phyloP scores from a whole-genome alignment of 2,113 vertebrate species.

The Orthochromis malagaraziensis region DNA sequence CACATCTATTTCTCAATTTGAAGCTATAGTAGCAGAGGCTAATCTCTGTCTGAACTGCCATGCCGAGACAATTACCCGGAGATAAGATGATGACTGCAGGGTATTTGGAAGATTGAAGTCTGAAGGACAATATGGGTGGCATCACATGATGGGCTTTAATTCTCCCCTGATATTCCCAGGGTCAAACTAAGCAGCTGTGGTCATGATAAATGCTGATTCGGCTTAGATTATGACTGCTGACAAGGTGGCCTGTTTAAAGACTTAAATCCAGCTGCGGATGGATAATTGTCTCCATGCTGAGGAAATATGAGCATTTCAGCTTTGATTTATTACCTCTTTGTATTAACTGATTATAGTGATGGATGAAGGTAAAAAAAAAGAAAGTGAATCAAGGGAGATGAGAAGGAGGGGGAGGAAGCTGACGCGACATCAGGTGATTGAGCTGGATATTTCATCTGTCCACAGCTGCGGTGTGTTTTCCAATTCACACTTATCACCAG shows the following conservation, averaged over 20 bases:
- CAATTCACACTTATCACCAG: conserved; percentile 32
- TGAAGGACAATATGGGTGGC: conserved; percentile 15
- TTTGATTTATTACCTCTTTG: conserved; percentile 12
- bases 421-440: conserved; percentile 5
- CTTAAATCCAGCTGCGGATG: neutral
- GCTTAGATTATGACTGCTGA: neutral
- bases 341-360: neutral
- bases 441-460: conserved; percentile 17
- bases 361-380: neutral
- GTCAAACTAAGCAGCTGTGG: conserved; percentile 9
- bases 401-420: neutral
- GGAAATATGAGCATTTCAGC: conserved; percentile 16
- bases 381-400: neutral
- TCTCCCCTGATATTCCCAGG: conserved; percentile 15
- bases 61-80: conserved; percentile 5
- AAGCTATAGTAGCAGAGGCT: neutral
- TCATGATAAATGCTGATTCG: conserved; percentile 3
- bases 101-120: conserved; percentile 14
- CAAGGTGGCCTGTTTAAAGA: conserved; percentile 20
- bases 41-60: neutral
- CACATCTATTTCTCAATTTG: neutral
- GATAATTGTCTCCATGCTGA: conserved; percentile 42
- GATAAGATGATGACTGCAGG: neutral
- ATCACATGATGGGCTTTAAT: conserved; percentile 12
- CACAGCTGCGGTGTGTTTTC: conserved; percentile 23